These are phyloP conservation scores for Pseudomyrmex pallidus DNA, from an alignment of 1,140 invertebrate species.

Conservation along the genomic window DNA sequence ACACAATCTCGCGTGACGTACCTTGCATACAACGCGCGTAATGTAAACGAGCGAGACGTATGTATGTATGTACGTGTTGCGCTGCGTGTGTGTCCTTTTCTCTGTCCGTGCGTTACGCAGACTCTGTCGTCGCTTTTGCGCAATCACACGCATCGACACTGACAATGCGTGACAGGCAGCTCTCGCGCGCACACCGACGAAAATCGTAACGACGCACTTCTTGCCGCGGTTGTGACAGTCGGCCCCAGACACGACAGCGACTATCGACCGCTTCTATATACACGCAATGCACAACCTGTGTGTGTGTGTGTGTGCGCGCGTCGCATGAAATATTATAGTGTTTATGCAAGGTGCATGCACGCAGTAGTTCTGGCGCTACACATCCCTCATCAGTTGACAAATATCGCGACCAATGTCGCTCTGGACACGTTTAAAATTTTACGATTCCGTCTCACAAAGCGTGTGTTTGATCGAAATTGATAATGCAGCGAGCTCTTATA, in stretches of 20 bases:
- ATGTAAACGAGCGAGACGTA: not conserved
- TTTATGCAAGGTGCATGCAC: conserved; percentile 24
- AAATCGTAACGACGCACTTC: conserved; percentile 17
- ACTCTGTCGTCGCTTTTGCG: conserved; percentile 34
- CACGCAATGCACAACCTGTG: conserved; percentile 12
- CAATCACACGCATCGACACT: conserved; percentile 39
- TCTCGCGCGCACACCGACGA: conserved; percentile 32
- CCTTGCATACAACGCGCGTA: conserved; percentile 18
- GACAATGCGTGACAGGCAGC: conserved; percentile 33
- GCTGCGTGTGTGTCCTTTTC: not conserved
- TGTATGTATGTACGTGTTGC: too few relatives aligned
- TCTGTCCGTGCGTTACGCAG: not conserved
- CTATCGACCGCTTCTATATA: conserved; percentile 19
- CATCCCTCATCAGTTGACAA: too few relatives aligned
- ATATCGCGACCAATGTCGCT: not conserved
- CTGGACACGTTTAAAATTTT: conserved; percentile 22
- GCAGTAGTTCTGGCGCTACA: too few relatives aligned
- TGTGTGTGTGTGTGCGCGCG: not conserved
- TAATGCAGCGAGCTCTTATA: not conserved
- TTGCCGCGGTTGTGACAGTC: not conserved
- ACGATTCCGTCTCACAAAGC: not conserved
- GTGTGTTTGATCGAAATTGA: conserved; percentile 5
- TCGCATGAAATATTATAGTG: conserved; percentile 31
- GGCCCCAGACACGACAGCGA: not conserved
- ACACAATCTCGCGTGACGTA: conserved; percentile 43